Percentiles rank a stretch among this genome's conserved stretches.
These are phyloP conservation scores for Syngnathoides biaculeatus DNA, from an alignment of 2,113 vertebrate species.

Conservation along the genomic window DNA sequence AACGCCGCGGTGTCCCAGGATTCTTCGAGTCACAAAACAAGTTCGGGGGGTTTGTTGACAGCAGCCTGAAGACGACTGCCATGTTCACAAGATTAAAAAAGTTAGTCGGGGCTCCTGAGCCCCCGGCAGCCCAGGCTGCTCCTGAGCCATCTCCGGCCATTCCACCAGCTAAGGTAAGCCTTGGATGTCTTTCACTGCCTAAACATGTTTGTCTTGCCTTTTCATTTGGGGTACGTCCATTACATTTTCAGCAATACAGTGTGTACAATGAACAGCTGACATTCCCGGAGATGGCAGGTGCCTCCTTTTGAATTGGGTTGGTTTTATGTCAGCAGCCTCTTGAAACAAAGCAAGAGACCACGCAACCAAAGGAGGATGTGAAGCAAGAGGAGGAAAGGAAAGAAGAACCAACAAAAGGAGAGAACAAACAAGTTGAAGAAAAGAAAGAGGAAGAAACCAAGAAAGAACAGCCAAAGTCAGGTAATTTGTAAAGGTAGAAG, in stretches of 20 bases:
- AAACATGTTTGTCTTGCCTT: background rate
- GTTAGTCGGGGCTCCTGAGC: conserved; percentile 56
- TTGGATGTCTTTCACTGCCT: background rate
- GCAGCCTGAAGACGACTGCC: conserved; percentile 18
- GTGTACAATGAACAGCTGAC: background rate
- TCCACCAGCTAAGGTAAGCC: conserved; percentile 59
- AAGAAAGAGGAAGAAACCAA: conserved; percentile 24
- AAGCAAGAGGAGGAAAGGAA: conserved; percentile 9
- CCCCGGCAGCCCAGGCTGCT: conserved; percentile 13
- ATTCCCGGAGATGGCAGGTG: no score
- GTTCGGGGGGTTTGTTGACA: background rate
- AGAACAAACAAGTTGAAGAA: conserved; percentile 7
- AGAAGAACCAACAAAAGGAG: background rate
- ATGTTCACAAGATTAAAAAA: conserved; percentile 79
- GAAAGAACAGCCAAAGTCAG: conserved; percentile 42
- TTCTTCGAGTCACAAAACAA: background rate
- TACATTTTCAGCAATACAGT: background rate
- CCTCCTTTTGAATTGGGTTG: background rate
- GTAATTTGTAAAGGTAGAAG: no score
- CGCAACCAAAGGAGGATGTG: conserved; percentile 4
- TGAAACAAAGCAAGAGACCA: conserved; percentile 43
- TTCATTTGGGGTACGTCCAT: background rate
- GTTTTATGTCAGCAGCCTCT: background rate
- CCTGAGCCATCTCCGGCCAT: conserved; percentile 5
- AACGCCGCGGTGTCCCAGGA: background rate